Base-by-base conservation (phyloP, 2,888 invertebrate genomes). In the Buathra laborator region DNA sequence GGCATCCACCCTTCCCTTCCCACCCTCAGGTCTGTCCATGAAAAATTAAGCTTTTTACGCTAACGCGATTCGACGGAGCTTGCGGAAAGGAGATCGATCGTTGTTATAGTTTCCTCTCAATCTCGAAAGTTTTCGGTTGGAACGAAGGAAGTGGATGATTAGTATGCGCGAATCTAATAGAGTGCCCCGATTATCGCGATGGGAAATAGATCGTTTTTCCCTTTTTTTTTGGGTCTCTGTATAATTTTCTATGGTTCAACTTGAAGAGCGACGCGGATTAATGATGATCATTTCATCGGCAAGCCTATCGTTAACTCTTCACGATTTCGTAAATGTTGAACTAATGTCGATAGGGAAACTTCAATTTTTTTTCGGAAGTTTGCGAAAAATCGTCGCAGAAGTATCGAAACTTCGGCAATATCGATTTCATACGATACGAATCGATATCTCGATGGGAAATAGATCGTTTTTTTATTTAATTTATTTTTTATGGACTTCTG, bases 71-170 rank as follows among this genome's bases (percentile, higher is more conserved):
- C n/a, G 37, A 37, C 64, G 37, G 14, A 12, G 44, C 43, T 6
- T 19, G n/a, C 9, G 16, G 12, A 19, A 6, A 37, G 9, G 56
- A 66, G 66, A 78, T 82, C 82, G 64, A 82, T 72, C 82, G 56
- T 67, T 32, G 46, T 53, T 51, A 14, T 16, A 37, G 44, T 51
- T 59, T 72, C 14, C n/a, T 29, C 56, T 51, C 66, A 67, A 72
- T 83, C 48, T 43, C 43, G 6, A 46, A 77, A 77, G 51, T 24
- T 72, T 82, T 66, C 12, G 37, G 37, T 6, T 24, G 16, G 16
- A 10, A 10, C 29, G 7, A n/a, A 19, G n/a, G 16, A 67, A 16
- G 59, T 32, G 51, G 19, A 62, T 19, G 68, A 29, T 78, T 10
- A 43, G 51, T 51, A 78, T 62, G 56, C 83, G 46, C 67, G 59